These are phyloP conservation scores for Pelodytes ibericus DNA, from an alignment of 2,797 vertebrate species.

Conservation along the genomic window DNA sequence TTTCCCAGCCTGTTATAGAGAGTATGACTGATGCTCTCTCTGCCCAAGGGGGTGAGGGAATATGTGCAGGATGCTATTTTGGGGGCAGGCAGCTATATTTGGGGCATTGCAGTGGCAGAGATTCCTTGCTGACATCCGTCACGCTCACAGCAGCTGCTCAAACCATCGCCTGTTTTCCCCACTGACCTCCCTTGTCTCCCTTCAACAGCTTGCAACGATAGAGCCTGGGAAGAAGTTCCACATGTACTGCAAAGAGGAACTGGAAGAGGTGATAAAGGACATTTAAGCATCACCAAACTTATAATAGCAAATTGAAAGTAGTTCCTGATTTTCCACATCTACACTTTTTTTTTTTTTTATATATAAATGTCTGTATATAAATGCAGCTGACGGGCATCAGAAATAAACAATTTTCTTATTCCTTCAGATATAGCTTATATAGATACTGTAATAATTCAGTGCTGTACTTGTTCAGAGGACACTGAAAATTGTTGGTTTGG, in stretches of 20 bases:
- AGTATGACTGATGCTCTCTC: slow-evolving; percentile 11
- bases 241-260: slow-evolving; percentile 98
- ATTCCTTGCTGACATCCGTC: slow-evolving; percentile 30
- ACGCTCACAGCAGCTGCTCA: slow-evolving; percentile 28
- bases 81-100: slow-evolving; percentile 68
- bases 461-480: too few relatives aligned
- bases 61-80: slow-evolving; percentile 64
- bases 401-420: slow-evolving; percentile 43
- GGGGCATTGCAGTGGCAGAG: slow-evolving; percentile 55
- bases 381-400: slow-evolving; percentile 57
- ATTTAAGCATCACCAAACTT: slow-evolving; percentile 75
- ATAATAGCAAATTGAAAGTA: slow-evolving; percentile 47
- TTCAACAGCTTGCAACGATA: slow-evolving; percentile 88
- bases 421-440: background rate
- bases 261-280: slow-evolving; percentile 98
- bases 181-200: slow-evolving; percentile 30
- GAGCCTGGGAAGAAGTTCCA: slow-evolving; percentile 97
- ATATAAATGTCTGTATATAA: slow-evolving; percentile 70
- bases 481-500: too few relatives aligned
- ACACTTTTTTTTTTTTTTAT: slow-evolving; percentile 66
- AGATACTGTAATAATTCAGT: too few relatives aligned
- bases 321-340: slow-evolving; percentile 56
- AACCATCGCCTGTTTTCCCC: slow-evolving; percentile 43
- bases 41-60: background rate
- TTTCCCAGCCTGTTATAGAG: slow-evolving; percentile 11